Base-by-base conservation (phyloP, 2,888 invertebrate species). In the Endotricha flammealis region DNA sequence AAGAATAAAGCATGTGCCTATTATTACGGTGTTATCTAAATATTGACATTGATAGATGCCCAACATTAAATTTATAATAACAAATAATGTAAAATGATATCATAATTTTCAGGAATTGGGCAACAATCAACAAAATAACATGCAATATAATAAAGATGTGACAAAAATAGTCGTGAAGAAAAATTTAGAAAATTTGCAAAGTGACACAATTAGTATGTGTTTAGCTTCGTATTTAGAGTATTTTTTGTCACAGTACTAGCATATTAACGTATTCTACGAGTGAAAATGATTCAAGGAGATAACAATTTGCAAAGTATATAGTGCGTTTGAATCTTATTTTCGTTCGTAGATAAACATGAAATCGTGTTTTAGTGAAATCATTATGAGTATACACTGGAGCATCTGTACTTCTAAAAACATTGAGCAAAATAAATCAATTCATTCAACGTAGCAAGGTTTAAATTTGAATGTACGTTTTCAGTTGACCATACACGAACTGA, bases 281-380 rank as follows among this genome's bases (percentile, higher is more conserved):
- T 44, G 50, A 57, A 57, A 54, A 53, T 52, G 46, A 47, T 36
- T 38, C 33, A 30, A 32, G n/a, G n/a, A n/a, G 46, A 38, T 46
- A 25, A 50, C 49, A 54, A 60, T 51, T 55, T 45, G 53, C 16
- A 16, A 20, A 53, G 49, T 42, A 47, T 16, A 14, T 12, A 23
- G 34, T 16, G 32, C n/a, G n/a, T n/a, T 32, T 36, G 40, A 39
- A 55, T 61, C 60, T 53, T 48, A 39, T 55, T 57, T 59, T 64
- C 56, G 52, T 60, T 57, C 46, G 49, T 39, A 57, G 46, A 45
- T 53, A 41, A 43, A 43, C 46, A 51, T 50, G 46, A 54, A 50
- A 44, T 55, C 47, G 50, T 50, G 45, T 46, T 43, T 44, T 32
- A 35, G 38, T 41, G 33, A 46, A 42, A 42, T 50, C 36, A 41